phyloP scores from a whole-genome alignment of 2,888 invertebrate genomes.

The Odontothrips loti region DNA sequence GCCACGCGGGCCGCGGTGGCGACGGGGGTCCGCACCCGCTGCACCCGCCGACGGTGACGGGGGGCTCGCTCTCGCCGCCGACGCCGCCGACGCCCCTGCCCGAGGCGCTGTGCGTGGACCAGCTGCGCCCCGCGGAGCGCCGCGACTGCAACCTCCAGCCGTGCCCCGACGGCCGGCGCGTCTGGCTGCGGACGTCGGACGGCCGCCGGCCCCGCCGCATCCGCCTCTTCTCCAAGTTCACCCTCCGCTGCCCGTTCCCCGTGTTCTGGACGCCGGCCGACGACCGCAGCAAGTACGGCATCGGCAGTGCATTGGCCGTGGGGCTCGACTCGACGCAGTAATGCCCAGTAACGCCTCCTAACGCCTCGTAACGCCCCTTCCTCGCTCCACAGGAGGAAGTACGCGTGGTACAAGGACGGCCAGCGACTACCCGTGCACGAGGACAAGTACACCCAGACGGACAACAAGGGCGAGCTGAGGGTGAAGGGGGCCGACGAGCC shows the following conservation, averaged over 20 bases:
- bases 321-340: neutral
- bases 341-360: too few species aligned
- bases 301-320: neutral
- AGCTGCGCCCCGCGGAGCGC: constrained; percentile 1
- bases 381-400: neutral
- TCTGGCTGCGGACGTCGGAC: constrained; percentile 1
- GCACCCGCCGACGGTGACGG: neutral
- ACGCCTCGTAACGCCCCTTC: too few species aligned
- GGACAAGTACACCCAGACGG: constrained; percentile 22
- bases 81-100: neutral
- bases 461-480: neutral
- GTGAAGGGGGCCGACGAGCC: neutral
- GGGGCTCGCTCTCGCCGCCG: neutral
- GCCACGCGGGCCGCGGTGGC: neutral
- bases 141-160: constrained; percentile 21
- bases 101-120: neutral
- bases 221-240: constrained; percentile 24
- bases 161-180: constrained; percentile 14
- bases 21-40: neutral
- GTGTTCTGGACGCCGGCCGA: constrained; percentile 16
- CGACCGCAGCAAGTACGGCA: neutral
- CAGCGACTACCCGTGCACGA: neutral
- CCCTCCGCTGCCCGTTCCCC: constrained; percentile 12
- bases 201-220: neutral
- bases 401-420: constrained; percentile 16